phyloP scores from a whole-genome alignment of 2,888 invertebrate species.

The Gastracanthus pulcherrimus region DNA sequence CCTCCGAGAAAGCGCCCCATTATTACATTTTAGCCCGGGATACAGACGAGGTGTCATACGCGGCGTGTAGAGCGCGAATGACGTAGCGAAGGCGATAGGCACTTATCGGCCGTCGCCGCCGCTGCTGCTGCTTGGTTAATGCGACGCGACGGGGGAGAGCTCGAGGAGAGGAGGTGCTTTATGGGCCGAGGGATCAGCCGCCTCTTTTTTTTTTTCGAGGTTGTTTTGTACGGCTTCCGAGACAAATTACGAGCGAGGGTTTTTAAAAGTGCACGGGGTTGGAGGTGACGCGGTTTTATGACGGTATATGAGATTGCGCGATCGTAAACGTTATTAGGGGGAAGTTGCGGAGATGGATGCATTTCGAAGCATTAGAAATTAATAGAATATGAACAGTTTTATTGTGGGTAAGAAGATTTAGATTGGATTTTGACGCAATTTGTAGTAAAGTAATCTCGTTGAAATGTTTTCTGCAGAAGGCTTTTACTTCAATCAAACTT shows the following conservation, averaged over 20 bases:
- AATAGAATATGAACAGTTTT: no score
- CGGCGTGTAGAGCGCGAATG: not conserved
- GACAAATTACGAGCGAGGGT: not conserved
- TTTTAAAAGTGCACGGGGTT: not conserved
- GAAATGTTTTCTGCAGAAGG: not conserved
- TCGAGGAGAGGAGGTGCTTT: not conserved
- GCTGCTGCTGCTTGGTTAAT: not conserved
- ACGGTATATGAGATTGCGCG: no score
- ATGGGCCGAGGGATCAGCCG: not conserved
- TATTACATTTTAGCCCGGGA: not conserved
- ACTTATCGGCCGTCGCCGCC: no score
- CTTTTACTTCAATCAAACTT: constrained; percentile 21
- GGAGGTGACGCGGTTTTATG: no score
- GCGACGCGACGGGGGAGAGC: not conserved
- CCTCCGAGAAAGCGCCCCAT: not conserved
- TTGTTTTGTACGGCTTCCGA: not conserved
- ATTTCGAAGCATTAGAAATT: no score
- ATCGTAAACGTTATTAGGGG: no score
- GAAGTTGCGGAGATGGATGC: no score
- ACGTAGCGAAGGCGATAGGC: constrained; percentile 1
- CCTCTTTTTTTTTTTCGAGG: not conserved
- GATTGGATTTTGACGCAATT: no score
- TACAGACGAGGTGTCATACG: not conserved
- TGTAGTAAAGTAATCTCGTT: not conserved
- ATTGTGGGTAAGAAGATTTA: no score